Evolutionary conservation across 2,113 vertebrate species (phyloP).

Genomic region (Pterocles orientalis): DNA sequence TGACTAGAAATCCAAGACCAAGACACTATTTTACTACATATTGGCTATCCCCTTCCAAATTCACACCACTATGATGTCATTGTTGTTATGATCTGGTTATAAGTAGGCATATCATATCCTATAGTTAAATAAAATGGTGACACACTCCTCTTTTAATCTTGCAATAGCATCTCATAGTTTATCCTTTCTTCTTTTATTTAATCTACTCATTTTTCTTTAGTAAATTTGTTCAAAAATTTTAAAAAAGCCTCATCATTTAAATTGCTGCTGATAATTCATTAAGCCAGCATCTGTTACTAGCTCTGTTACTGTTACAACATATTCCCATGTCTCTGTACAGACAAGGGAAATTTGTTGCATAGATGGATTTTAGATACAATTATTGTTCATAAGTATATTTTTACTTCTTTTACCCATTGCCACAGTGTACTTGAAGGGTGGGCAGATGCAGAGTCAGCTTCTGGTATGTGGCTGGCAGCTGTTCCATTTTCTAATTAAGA

Average conservation of each 20-base stretch:
- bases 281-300: background rate
- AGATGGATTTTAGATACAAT: background rate
- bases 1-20: background rate
- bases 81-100: background rate
- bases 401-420: background rate
- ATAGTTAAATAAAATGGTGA: background rate
- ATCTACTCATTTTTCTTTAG: background rate
- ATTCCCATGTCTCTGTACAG: background rate
- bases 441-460: background rate
- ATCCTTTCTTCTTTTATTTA: background rate
- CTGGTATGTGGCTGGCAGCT: background rate
- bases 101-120: background rate
- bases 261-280: background rate
- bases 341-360: background rate
- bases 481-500: background rate
- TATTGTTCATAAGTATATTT: background rate
- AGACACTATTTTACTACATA: background rate
- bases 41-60: background rate
- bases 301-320: background rate
- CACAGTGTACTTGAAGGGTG: background rate
- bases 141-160: background rate
- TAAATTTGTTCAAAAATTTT: background rate
- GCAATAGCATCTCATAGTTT: background rate
- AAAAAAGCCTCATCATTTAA: background rate
- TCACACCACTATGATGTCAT: background rate